Evolutionary conservation across 2,797 vertebrate genomes (phyloP).

Genomic region (Sphaeramia orbicularis): DNA sequence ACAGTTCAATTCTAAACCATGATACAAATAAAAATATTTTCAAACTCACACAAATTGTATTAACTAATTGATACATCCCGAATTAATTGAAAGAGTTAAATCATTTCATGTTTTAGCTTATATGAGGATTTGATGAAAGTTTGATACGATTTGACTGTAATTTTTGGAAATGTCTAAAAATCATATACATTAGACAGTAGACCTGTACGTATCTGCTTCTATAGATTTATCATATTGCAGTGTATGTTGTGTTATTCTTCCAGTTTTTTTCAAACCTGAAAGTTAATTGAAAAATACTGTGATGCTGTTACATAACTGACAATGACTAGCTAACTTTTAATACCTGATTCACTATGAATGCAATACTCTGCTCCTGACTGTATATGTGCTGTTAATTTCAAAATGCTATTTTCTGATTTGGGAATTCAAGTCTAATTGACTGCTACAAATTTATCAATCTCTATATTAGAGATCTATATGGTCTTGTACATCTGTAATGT

Average conservation of each 20-base stretch:
- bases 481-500: background rate
- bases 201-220: no score
- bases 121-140: background rate
- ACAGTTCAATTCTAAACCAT: no score
- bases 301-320: no score
- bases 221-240: background rate
- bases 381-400: constrained; percentile 35
- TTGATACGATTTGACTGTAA: background rate
- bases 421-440: constrained; percentile 34
- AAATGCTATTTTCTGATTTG: constrained; percentile 43
- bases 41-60: no score
- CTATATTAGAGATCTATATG: no score
- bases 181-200: background rate
- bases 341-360: background rate
- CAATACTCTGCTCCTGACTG: constrained; percentile 22
- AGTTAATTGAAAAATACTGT: no score
- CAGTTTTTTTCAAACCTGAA: background rate
- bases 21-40: no score
- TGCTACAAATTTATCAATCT: background rate
- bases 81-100: no score
- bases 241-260: background rate
- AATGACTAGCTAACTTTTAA: background rate
- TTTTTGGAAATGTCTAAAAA: background rate
- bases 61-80: no score
- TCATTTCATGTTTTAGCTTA: background rate